Percentiles rank a stretch among this genome's conserved stretches.
phyloP scores from a whole-genome alignment of 35 echinoderm and acorn worm species.

The Stichopus chloronotus region DNA sequence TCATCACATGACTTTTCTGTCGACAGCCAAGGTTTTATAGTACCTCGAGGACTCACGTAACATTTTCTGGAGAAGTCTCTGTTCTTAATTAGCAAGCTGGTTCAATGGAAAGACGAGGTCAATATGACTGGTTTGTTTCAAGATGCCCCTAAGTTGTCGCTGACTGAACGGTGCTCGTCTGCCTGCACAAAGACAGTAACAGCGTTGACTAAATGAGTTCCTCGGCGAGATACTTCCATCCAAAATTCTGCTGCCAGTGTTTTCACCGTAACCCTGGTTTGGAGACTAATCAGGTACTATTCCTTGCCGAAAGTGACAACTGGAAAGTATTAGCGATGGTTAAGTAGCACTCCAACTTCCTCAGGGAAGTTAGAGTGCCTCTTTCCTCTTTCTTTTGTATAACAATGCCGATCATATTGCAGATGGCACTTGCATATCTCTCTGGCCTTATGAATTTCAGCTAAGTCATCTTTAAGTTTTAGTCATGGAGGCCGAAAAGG shows the following conservation, averaged over 20 bases:
- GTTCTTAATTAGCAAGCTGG: not conserved
- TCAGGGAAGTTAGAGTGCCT: too few relatives aligned
- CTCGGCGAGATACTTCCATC: slow-evolving; percentile 13
- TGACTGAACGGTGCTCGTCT: slow-evolving; percentile 11
- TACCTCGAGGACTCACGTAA: slow-evolving; percentile 8
- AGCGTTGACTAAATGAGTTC: slow-evolving; percentile 6
- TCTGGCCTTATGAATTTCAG: too few relatives aligned
- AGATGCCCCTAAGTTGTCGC: slow-evolving; percentile 9
- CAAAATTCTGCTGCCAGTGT: slow-evolving; percentile 41
- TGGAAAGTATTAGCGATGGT: not conserved
- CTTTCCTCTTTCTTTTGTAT: too few relatives aligned
- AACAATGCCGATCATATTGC: too few relatives aligned
- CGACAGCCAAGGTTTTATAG: slow-evolving; percentile 1
- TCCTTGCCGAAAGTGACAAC: slow-evolving; percentile 14
- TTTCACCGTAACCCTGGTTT: slow-evolving; percentile 3
- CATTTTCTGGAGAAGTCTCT: not conserved
- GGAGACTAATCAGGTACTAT: slow-evolving; percentile 1
- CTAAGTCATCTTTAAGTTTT: too few relatives aligned
- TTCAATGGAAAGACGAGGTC: slow-evolving; percentile 15
- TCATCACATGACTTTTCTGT: slow-evolving; percentile 24
- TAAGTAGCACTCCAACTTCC: not conserved
- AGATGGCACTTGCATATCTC: too few relatives aligned
- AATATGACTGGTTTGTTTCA: not conserved
- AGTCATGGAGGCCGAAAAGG: too few relatives aligned
- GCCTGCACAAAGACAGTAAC: not conserved